Evolutionary conservation across 2,797 vertebrate species (phyloP).

Genomic region (Poecilia velifera): DNA sequence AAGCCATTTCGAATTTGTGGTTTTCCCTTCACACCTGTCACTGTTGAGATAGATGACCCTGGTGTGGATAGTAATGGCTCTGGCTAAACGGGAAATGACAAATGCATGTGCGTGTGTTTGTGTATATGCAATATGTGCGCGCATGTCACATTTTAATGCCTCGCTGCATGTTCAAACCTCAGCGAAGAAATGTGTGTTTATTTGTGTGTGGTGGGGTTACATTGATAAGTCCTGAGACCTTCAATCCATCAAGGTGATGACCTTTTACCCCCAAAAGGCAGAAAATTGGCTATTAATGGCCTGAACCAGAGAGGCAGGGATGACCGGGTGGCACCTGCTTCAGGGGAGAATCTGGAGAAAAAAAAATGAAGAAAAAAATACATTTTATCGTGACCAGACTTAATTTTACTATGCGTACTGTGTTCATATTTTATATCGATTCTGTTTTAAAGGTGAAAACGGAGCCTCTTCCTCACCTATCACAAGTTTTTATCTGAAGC

Average conservation of each 20-base stretch:
- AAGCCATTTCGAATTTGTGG: conserved; percentile 62
- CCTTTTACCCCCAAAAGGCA: conserved; percentile 71
- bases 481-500: conserved; percentile 31
- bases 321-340: conserved; percentile 54
- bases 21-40: conserved; percentile 65
- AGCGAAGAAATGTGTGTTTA: conserved; percentile 11
- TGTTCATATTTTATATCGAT: conserved; percentile 22
- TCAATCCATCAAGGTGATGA: conserved; percentile 74
- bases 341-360: conserved; percentile 24
- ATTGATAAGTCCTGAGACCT: conserved; percentile 56
- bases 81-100: conserved; percentile 43
- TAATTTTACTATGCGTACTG: conserved; percentile 27
- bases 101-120: conserved; percentile 4
- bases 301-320: conserved; percentile 42
- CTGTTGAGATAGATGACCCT: conserved; percentile 62
- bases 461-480: conserved; percentile 10
- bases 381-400: conserved; percentile 24
- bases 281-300: conserved; percentile 81
- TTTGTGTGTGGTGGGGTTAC: conserved; percentile 31
- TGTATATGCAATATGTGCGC: background rate
- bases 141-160: conserved; percentile 44
- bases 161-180: conserved; percentile 24
- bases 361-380: background rate
- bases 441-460: conserved; percentile 31
- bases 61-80: conserved; percentile 57